Percentiles rank a stretch among this genome's conserved stretches.
Conservation (phyloP, 2,888 invertebrate genomes). For the Prenolepis imparis region DNA sequence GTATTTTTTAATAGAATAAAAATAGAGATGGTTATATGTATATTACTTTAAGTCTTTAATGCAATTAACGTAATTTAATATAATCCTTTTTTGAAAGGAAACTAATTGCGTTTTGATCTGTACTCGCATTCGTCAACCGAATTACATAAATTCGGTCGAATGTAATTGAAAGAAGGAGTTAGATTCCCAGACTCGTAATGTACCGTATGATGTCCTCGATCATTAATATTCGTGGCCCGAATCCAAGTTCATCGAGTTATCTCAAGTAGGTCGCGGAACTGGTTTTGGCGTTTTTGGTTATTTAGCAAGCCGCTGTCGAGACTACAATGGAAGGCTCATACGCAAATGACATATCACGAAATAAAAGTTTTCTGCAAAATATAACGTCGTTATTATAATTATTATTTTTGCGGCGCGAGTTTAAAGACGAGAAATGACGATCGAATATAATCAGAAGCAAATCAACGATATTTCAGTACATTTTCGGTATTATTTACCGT, state of each 20-base stretch:
- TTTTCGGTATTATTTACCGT: not conserved
- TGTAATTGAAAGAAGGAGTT: slow-evolving; percentile 12
- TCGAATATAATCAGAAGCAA: not conserved
- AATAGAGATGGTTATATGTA: not conserved
- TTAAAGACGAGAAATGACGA: not conserved
- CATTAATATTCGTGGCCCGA: slow-evolving; percentile 73
- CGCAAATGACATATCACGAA: slow-evolving; percentile 43
- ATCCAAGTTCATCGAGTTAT: slow-evolving; percentile 65
- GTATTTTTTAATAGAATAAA: not conserved
- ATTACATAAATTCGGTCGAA: not conserved
- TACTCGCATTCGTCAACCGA: not conserved
- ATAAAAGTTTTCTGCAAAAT: not conserved
- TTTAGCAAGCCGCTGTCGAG: slow-evolving; percentile 58
- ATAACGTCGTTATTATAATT: not conserved
- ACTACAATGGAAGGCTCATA: slow-evolving; percentile 43
- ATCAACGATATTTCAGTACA: not conserved
- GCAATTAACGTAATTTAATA: not conserved
- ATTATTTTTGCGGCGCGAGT: not conserved
- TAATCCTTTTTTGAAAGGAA: not conserved
- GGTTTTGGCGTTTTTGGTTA: slow-evolving; percentile 63
- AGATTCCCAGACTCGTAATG: slow-evolving; percentile 21
- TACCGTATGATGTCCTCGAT: slow-evolving; percentile 59
- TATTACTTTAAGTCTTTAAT: not conserved
- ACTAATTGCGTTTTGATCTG: not conserved
- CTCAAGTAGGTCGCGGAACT: slow-evolving; percentile 72